These are phyloP conservation scores for Anhinga anhinga DNA, from an alignment of 2,113 vertebrate genomes.

Conservation along the genomic window DNA sequence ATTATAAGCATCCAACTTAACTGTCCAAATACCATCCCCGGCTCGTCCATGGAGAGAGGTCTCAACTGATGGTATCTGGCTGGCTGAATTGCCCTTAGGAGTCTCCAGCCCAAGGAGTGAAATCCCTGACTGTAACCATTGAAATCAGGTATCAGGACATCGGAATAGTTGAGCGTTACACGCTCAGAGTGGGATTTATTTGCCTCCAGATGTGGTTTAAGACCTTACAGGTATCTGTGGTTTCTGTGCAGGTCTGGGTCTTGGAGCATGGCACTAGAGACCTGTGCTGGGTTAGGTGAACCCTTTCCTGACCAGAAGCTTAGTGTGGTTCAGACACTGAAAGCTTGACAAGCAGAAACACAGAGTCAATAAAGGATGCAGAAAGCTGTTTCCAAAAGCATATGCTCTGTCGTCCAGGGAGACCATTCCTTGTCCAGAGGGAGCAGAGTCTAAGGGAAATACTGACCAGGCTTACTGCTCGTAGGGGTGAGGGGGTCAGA, in stretches of 20 bases:
- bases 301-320: neutral
- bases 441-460: neutral
- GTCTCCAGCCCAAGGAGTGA: neutral
- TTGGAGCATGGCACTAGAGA: neutral
- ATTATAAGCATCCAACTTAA: neutral
- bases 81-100: neutral
- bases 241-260: neutral
- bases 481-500: neutral
- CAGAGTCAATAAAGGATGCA: neutral
- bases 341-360: neutral
- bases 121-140: accelerated
- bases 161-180: neutral
- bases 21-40: neutral
- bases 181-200: neutral
- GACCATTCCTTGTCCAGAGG: neutral
- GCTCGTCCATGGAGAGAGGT: neutral
- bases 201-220: neutral
- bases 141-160: neutral
- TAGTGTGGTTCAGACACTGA: neutral
- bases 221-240: neutral
- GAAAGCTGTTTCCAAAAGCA: neutral
- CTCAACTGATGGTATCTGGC: neutral
- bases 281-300: neutral
- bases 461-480: neutral
- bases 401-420: neutral